These are phyloP conservation scores for Ophiodon elongatus DNA, from an alignment of 2,113 vertebrate species.

Conservation along the genomic window DNA sequence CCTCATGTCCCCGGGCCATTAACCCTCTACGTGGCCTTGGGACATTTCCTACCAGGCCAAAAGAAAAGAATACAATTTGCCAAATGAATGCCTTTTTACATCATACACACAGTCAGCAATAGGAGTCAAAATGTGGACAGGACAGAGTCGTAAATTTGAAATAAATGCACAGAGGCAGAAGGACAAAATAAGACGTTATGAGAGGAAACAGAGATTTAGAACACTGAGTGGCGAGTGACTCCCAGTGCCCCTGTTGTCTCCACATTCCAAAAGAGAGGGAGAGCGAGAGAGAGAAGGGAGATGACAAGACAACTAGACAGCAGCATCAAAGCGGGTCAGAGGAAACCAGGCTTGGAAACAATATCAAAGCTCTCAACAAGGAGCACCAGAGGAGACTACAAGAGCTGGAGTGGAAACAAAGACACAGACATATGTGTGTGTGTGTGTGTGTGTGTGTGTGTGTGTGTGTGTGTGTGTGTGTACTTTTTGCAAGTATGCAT, in stretches of 20 bases:
- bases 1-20: background rate
- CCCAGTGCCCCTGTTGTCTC: conserved; percentile 30
- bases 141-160: conserved; percentile 10
- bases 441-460: conserved; percentile 16
- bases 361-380: conserved; percentile 74
- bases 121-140: background rate
- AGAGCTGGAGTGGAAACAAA: conserved; percentile 74
- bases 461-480: conserved; percentile 26
- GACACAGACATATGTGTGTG: conserved; percentile 35
- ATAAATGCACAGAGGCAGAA: conserved; percentile 42
- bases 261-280: conserved; percentile 33
- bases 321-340: conserved; percentile 79
- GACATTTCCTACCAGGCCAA: background rate
- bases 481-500: conserved; percentile 25
- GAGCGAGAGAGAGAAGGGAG: conserved; percentile 4
- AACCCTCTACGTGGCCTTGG: background rate
- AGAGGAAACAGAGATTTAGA: conserved; percentile 66
- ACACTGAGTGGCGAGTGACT: conserved; percentile 53
- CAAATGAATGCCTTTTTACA: background rate
- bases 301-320: conserved; percentile 75
- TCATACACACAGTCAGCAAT: background rate
- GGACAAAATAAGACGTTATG: conserved; percentile 44
- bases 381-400: conserved; percentile 73
- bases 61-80: background rate
- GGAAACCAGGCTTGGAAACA: conserved; percentile 75